Conservation (phyloP, 2,797 vertebrate species). For the Pelochelys cantorii region DNA sequence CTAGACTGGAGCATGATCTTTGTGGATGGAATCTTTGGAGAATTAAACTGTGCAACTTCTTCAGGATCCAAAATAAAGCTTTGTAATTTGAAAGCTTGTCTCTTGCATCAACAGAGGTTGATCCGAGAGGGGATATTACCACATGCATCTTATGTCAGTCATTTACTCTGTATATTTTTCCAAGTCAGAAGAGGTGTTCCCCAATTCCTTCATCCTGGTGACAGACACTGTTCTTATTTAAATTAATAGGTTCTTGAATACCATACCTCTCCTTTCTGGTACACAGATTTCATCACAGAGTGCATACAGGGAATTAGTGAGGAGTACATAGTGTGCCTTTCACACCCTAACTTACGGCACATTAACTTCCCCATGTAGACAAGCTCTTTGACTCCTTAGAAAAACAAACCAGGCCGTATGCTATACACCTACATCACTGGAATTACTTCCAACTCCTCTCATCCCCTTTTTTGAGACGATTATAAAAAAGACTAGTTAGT, state of each 20-base stretch:
- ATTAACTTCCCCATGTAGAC: neutral
- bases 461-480: neutral
- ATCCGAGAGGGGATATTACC: neutral
- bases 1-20: rapidly evolving
- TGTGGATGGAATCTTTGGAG: neutral
- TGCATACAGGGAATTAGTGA: neutral
- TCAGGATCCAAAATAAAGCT: too few species aligned
- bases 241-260: neutral
- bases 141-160: too few species aligned
- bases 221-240: too few species aligned
- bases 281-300: neutral
- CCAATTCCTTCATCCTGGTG: neutral
- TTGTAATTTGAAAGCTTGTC: too few species aligned
- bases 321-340: neutral
- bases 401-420: neutral
- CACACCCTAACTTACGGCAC: neutral
- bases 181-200: neutral
- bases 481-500: neutral
- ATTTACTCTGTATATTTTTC: rapidly evolving
- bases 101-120: neutral
- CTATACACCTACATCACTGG: neutral
- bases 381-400: neutral
- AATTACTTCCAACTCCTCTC: neutral
- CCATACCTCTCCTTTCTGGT: rapidly evolving
- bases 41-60: neutral